phyloP scores from a whole-genome alignment of 2,113 vertebrate genomes.

The Catagonus wagneri region DNA sequence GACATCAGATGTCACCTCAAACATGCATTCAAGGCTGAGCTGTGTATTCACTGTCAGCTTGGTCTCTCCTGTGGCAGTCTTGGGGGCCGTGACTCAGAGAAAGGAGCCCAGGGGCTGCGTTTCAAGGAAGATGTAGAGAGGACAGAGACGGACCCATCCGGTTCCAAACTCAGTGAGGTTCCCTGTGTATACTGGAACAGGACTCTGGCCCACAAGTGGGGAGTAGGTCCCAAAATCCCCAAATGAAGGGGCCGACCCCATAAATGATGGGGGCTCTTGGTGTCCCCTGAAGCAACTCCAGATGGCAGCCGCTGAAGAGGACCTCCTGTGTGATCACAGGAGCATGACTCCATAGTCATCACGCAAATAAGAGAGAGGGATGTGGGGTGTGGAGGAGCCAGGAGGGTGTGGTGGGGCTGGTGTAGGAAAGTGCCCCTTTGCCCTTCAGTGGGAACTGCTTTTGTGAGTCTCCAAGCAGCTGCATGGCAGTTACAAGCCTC shows the following conservation, averaged over 20 bases:
- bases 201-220: fast-evolving
- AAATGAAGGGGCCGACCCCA: background rate
- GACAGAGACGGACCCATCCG: background rate
- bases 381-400: background rate
- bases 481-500: background rate
- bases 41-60: background rate
- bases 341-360: background rate
- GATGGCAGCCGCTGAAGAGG: background rate
- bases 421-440: too few species aligned
- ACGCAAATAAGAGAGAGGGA: too few species aligned
- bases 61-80: background rate
- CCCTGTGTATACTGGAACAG: background rate
- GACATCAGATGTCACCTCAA: background rate
- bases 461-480: background rate
- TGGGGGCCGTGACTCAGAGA: fast-evolving
- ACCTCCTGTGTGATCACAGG: background rate
- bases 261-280: background rate
- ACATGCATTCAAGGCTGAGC: background rate
- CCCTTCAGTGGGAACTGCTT: background rate
- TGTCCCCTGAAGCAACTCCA: background rate
- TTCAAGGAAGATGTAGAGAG: background rate
- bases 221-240: background rate
- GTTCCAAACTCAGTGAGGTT: background rate
- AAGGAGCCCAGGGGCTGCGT: background rate
- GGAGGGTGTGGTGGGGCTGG: background rate